Evolutionary conservation across 2,113 vertebrate species (phyloP).

Genomic region (Petaurus breviceps): DNA sequence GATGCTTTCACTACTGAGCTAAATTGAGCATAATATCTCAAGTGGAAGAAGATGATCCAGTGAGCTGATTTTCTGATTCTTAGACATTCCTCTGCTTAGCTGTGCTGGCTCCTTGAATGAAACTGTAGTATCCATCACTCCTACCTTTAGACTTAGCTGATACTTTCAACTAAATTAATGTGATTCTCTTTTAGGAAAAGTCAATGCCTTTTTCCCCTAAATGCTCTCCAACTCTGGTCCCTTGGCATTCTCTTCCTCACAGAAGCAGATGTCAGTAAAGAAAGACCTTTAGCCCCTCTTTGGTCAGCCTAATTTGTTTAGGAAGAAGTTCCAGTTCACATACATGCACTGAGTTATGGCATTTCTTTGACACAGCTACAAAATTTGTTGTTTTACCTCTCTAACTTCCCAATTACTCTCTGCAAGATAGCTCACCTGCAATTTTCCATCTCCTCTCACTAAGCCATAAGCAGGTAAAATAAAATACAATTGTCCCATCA

Average conservation of each 20-base stretch:
- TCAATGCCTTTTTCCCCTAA: not conserved
- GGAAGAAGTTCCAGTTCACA: not conserved
- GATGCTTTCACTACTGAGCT: not conserved
- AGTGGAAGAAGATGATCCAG: not conserved
- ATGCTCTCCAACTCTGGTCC: not conserved
- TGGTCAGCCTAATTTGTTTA: not conserved
- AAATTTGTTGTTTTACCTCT: not conserved
- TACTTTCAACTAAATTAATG: not conserved
- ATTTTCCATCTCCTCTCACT: not conserved
- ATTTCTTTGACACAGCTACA: not conserved
- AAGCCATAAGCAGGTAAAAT: not conserved
- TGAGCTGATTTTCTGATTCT: not conserved
- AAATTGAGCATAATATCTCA: not conserved
- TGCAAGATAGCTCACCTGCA: not conserved
- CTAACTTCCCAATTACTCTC: not conserved
- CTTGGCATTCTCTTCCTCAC: not conserved
- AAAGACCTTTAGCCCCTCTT: not conserved
- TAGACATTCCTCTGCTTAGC: not conserved
- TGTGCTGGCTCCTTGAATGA: not conserved
- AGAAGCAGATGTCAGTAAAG: not conserved
- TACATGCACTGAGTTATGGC: not conserved
- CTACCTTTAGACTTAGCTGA: not conserved
- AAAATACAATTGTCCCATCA: not conserved
- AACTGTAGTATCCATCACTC: not conserved
- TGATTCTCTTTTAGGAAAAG: not conserved